Evolutionary conservation across 2,113 vertebrate genomes (phyloP).

Genomic region (Phaethon lepturus): DNA sequence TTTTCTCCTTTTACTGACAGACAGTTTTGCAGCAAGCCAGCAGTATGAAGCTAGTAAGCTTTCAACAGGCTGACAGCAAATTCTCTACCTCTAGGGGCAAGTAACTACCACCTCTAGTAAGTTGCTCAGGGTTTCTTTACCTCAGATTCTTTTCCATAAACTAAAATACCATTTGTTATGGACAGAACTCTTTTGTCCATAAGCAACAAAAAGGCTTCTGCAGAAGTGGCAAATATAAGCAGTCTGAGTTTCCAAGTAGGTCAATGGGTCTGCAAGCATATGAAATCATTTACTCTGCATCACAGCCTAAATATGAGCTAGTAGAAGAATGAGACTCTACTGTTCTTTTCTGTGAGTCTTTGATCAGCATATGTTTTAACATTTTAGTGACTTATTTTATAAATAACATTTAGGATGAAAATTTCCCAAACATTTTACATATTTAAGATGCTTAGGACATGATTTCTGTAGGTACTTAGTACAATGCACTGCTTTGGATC

Average conservation of each 20-base stretch:
- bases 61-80: not conserved
- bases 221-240: not conserved
- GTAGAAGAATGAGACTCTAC: not conserved
- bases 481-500: not conserved
- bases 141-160: not conserved
- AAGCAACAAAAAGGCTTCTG: not conserved
- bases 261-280: conserved; percentile 3
- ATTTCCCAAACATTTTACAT: not conserved
- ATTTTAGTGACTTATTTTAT: conserved; percentile 43
- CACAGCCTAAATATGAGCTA: conserved; percentile 2
- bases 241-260: not conserved
- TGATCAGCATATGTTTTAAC: conserved; percentile 36
- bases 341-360: not conserved
- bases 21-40: not conserved
- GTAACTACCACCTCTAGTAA: not conserved
- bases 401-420: conserved; percentile 34
- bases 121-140: not conserved
- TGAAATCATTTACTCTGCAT: not conserved
- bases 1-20: not conserved
- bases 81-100: not conserved
- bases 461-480: not conserved
- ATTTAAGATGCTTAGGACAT: not conserved
- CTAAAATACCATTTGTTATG: not conserved
- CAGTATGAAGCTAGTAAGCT: not conserved
- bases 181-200: not conserved